Evolutionary conservation across 1,140 invertebrate species (phyloP).

Genomic region (Goniozus legneri): DNA sequence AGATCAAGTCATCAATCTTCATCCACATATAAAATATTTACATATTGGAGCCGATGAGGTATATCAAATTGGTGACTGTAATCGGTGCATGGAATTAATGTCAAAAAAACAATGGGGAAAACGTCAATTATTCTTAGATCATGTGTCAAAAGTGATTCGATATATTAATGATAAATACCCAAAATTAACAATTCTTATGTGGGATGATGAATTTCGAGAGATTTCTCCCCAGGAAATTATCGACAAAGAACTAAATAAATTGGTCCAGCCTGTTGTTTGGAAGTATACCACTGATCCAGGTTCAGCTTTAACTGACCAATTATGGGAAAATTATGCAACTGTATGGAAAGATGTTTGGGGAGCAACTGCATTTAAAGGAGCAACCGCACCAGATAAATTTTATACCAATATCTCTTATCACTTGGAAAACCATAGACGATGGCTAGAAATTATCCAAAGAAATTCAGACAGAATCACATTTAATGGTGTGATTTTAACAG

Average conservation of each 20-base stretch:
- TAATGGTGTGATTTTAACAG: slow-evolving; percentile 60
- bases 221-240: slow-evolving; percentile 63
- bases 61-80: slow-evolving; percentile 78
- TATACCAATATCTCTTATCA: slow-evolving; percentile 57
- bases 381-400: slow-evolving; percentile 74
- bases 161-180: slow-evolving; percentile 63
- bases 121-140: slow-evolving; percentile 67
- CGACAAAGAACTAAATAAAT: slow-evolving; percentile 61
- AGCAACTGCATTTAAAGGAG: slow-evolving; percentile 87
- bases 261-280: slow-evolving; percentile 84
- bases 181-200: slow-evolving; percentile 72
- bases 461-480: slow-evolving; percentile 57
- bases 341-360: slow-evolving; percentile 86
- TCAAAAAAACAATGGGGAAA: slow-evolving; percentile 48
- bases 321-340: slow-evolving; percentile 77
- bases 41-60: slow-evolving; percentile 84
- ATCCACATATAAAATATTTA: slow-evolving; percentile 62
- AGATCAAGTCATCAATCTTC: slow-evolving; percentile 70
- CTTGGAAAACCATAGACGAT: slow-evolving; percentile 70
- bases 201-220: slow-evolving; percentile 91
- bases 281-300: slow-evolving; percentile 63
- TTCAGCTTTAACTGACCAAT: slow-evolving; percentile 53
- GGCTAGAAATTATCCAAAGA: slow-evolving; percentile 63
- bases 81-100: slow-evolving; percentile 62
- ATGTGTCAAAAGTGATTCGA: slow-evolving; percentile 62